Conservation (phyloP, 2,797 vertebrate genomes). For the Gambelia wislizenii region DNA sequence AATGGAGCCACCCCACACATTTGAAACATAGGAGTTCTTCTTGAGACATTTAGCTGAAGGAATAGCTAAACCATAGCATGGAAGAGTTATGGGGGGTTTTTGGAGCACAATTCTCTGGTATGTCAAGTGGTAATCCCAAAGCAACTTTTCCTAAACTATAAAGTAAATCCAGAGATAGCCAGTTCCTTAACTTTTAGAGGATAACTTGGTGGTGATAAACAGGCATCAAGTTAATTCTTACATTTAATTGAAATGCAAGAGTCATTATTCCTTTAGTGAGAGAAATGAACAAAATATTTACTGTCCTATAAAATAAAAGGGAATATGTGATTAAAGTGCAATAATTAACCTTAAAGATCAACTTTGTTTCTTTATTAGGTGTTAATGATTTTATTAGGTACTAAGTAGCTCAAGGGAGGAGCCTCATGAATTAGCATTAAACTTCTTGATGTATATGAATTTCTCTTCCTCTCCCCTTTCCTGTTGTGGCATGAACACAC, state of each 20-base stretch:
- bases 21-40: too few species aligned
- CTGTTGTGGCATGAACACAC: conserved; percentile 58
- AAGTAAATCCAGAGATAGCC: conserved; percentile 31
- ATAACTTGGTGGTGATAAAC: conserved; percentile 62
- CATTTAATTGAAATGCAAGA: conserved; percentile 49
- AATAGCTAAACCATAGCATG: too few species aligned
- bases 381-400: conserved; percentile 74
- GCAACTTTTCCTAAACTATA: too few species aligned
- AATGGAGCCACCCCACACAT: too few species aligned
- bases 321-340: conserved; percentile 77
- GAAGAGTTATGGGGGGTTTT: too few species aligned
- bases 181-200: conserved; percentile 50
- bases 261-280: conserved; percentile 69
- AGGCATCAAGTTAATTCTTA: conserved; percentile 50
- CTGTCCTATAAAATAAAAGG: conserved; percentile 73
- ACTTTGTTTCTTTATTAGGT: conserved; percentile 70
- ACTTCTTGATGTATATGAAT: conserved; percentile 61
- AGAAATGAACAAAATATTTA: conserved; percentile 77
- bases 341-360: conserved; percentile 73
- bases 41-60: too few species aligned
- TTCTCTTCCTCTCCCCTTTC: conserved; percentile 10
- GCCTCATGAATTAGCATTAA: conserved; percentile 63
- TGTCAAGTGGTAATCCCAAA: too few species aligned
- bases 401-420: conserved; percentile 61
- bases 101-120: too few species aligned